Evolutionary conservation across 1,140 invertebrate genomes (phyloP).

Genomic region (Heliconius eleuchia): DNA sequence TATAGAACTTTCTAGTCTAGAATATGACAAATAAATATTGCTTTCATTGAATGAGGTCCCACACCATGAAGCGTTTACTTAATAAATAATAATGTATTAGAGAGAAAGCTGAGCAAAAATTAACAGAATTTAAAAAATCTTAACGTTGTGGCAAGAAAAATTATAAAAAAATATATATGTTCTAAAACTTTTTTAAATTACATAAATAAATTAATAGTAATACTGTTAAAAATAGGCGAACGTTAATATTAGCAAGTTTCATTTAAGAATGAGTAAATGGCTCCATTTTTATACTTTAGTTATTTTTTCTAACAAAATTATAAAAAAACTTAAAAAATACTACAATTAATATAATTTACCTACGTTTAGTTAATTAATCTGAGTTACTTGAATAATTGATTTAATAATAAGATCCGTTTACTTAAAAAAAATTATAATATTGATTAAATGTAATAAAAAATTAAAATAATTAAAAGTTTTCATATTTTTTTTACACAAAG

Average conservation of each 20-base stretch:
- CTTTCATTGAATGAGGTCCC: neutral
- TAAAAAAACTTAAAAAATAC: too few species aligned
- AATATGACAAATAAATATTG: neutral
- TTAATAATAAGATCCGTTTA: neutral
- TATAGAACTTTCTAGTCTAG: neutral
- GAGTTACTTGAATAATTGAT: neutral
- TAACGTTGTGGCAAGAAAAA: conserved; percentile 1
- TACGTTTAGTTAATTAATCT: too few species aligned
- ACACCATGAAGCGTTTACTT: neutral
- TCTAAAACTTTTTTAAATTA: neutral
- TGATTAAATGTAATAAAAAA: too few species aligned
- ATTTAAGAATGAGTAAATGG: neutral
- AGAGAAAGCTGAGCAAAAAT: neutral
- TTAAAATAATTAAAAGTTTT: too few species aligned
- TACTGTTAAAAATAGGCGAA: conserved; percentile 6
- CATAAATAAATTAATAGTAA: neutral
- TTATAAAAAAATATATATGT: neutral
- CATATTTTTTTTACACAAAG: too few species aligned
- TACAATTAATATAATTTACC: neutral
- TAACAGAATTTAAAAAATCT: neutral
- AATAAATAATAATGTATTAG: neutral
- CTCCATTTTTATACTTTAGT: too few species aligned
- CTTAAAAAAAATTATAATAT: neutral
- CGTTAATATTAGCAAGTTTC: neutral
- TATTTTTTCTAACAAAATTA: too few species aligned